These are phyloP conservation scores for Indri indri DNA, from an alignment of 2,113 vertebrate genomes.

Conservation along the genomic window DNA sequence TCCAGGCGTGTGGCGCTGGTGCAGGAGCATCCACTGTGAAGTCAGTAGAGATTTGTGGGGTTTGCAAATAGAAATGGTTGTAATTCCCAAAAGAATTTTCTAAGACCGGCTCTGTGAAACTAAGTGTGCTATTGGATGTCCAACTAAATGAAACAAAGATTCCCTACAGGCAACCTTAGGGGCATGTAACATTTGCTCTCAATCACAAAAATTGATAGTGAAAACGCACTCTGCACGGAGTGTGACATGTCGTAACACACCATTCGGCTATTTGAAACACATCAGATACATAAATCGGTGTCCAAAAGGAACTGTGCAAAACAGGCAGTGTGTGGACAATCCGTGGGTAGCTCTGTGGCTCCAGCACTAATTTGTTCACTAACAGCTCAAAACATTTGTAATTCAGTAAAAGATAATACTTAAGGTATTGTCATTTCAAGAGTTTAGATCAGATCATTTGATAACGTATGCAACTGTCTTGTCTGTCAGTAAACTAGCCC, in stretches of 20 bases:
- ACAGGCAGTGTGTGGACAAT: background rate
- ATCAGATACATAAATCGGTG: background rate
- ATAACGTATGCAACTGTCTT: background rate
- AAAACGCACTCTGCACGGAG: background rate
- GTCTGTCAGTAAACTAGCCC: background rate
- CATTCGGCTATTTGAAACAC: background rate
- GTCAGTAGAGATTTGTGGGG: background rate
- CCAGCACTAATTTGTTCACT: background rate
- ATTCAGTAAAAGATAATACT: background rate
- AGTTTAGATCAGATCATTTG: background rate
- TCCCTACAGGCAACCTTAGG: constrained; percentile 41
- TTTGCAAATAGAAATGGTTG: constrained; percentile 23
- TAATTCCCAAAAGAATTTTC: constrained; percentile 51
- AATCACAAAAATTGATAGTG: constrained; percentile 56
- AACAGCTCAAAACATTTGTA: background rate
- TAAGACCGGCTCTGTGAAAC: constrained; percentile 40
- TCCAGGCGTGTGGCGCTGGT: background rate
- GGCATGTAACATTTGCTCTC: constrained; percentile 59
- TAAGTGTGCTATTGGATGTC: background rate
- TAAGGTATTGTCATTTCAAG: background rate
- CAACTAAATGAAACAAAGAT: constrained; percentile 25
- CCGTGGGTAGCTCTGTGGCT: background rate
- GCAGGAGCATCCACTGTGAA: background rate
- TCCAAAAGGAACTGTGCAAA: background rate
- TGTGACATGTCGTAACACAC: background rate